Percentiles rank a stretch among this genome's conserved stretches.
Conservation (phyloP, 1,140 invertebrate species). For the Zaprionus inermis region DNA sequence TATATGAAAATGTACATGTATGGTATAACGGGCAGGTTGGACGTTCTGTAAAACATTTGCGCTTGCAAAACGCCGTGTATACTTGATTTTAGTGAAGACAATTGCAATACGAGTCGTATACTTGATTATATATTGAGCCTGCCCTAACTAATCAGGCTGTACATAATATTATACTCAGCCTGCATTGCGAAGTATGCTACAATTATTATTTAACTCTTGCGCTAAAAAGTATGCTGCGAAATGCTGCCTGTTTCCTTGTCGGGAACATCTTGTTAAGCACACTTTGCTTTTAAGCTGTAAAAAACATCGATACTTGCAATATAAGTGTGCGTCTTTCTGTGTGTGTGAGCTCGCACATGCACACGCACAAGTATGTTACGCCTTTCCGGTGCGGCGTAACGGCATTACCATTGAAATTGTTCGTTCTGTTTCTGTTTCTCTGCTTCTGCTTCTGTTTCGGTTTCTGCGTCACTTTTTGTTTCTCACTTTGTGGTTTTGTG, state of each 20-base stretch:
- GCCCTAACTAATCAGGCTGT: no score
- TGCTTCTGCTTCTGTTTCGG: neutral
- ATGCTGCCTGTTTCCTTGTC: neutral
- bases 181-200: neutral
- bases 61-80: neutral
- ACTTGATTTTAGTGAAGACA: neutral
- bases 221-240: constrained; percentile 17
- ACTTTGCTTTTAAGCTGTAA: constrained; percentile 11
- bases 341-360: constrained; percentile 17
- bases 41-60: neutral
- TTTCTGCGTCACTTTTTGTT: constrained; percentile 21
- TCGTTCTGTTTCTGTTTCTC: constrained; percentile 17
- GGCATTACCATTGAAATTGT: constrained; percentile 42
- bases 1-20: neutral
- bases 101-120: neutral
- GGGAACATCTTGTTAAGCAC: neutral
- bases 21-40: neutral
- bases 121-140: neutral
- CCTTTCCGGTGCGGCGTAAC: constrained; percentile 25
- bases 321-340: neutral
- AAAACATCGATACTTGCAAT: constrained; percentile 40
- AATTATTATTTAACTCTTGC: neutral
- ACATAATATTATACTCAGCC: no score
- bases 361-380: constrained; percentile 20
- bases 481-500: constrained; percentile 48